phyloP scores from a whole-genome alignment of 2,888 invertebrate species.

The Heterodera filipjevi region DNA sequence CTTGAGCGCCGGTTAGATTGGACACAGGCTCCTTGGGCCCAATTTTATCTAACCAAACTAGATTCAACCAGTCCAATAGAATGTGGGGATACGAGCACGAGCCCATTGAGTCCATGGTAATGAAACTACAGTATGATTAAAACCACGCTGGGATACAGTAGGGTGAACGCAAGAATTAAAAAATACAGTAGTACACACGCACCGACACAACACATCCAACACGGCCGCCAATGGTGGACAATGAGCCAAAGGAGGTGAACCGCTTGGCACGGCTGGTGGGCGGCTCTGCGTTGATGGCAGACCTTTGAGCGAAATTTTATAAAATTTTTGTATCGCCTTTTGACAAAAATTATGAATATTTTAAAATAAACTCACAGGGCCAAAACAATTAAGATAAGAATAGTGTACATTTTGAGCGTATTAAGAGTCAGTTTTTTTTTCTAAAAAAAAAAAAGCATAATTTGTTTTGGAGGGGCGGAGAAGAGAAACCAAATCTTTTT shows the following conservation, averaged over 20 bases:
- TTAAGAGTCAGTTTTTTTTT: background rate
- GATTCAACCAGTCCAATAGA: too few relatives aligned
- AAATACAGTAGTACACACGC: too few relatives aligned
- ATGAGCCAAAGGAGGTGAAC: constrained; percentile 54
- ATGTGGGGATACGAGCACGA: too few relatives aligned
- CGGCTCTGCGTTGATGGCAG: background rate
- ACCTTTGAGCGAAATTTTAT: background rate
- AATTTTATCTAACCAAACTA: too few relatives aligned
- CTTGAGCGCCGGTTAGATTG: too few relatives aligned
- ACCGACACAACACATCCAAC: constrained; percentile 63
- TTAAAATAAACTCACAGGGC: background rate
- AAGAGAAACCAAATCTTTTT: too few relatives aligned
- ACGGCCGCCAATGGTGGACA: constrained; percentile 55
- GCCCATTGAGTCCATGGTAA: too few relatives aligned
- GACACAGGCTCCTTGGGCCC: too few relatives aligned
- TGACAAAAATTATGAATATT: background rate
- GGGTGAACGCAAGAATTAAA: too few relatives aligned
- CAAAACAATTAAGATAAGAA: background rate
- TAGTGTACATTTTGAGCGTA: background rate
- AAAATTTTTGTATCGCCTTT: background rate
- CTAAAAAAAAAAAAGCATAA: background rate
- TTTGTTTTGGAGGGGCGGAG: too few relatives aligned
- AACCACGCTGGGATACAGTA: too few relatives aligned
- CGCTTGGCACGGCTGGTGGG: constrained; percentile 45
- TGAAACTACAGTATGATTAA: too few relatives aligned